Evolutionary conservation across 1,140 invertebrate genomes (phyloP).

Genomic region (Druon quercuslanigerum): DNA sequence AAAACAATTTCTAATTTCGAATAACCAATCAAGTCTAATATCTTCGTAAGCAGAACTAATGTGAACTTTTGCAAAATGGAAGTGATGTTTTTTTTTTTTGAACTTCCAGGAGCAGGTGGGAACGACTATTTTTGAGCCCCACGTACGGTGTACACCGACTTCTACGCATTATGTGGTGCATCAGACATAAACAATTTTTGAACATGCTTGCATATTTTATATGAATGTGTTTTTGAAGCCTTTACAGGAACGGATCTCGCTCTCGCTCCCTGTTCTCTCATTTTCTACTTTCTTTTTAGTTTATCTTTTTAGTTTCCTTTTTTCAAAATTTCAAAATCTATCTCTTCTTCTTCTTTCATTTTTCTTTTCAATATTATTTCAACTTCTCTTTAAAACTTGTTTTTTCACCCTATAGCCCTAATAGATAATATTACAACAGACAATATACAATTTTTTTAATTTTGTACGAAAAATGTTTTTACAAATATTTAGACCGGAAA

Average conservation of each 20-base stretch:
- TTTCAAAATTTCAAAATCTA: constrained; percentile 33
- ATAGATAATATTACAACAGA: no score
- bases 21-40: constrained; percentile 16
- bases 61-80: constrained; percentile 76
- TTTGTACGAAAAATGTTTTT: no score
- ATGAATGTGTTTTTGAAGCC: constrained; percentile 76
- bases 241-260: constrained; percentile 76
- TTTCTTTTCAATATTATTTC: constrained; percentile 17
- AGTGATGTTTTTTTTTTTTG: constrained; percentile 73
- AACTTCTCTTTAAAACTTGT: no score
- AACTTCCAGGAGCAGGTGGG: constrained; percentile 77
- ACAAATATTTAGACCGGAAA: no score
- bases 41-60: constrained; percentile 63
- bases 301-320: constrained; percentile 35
- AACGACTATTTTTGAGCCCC: constrained; percentile 76
- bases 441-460: no score
- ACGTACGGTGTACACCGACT: constrained; percentile 73
- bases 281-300: constrained; percentile 46
- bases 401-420: no score
- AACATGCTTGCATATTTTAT: constrained; percentile 75
- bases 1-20: constrained; percentile 17
- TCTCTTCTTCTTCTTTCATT: constrained; percentile 34
- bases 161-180: constrained; percentile 76
- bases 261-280: constrained; percentile 63
- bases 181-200: constrained; percentile 74